Evolutionary conservation across 2,797 vertebrate genomes (phyloP).

Genomic region (Peromyscus attwateri): DNA sequence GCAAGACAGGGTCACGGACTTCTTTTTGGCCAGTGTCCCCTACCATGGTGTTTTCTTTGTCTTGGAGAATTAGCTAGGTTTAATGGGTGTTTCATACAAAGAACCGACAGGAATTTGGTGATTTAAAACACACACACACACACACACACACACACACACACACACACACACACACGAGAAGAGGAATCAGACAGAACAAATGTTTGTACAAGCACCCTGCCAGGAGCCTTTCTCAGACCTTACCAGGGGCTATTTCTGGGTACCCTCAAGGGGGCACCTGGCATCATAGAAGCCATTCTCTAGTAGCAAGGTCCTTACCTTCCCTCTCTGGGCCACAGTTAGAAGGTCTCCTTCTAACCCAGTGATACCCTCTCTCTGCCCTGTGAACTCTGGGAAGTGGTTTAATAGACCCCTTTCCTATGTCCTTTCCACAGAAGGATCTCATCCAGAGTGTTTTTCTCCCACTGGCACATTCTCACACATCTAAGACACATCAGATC

Average conservation of each 20-base stretch:
- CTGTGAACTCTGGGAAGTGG: not conserved
- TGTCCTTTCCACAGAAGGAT: not conserved
- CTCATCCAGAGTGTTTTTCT: not conserved
- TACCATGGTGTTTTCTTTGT: slow-evolving; percentile 79
- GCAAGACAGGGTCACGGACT: slow-evolving; percentile 76
- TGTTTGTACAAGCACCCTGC: not conserved
- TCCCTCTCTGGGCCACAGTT: not conserved
- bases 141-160: not conserved
- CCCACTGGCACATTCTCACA: not conserved
- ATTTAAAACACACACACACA: slow-evolving; percentile 29
- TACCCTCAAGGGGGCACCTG: not conserved
- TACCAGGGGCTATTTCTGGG: not conserved
- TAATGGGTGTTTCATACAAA: slow-evolving; percentile 78
- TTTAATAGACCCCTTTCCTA: not conserved
- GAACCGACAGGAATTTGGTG: slow-evolving; percentile 80
- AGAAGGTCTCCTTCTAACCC: not conserved
- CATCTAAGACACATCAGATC: not conserved
- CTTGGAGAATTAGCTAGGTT: slow-evolving; percentile 74
- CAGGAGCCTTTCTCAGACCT: not conserved
- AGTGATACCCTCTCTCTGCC: not conserved
- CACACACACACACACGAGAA: not conserved
- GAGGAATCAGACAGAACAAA: slow-evolving; percentile 1
- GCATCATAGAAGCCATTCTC: not conserved
- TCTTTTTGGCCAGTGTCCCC: slow-evolving; percentile 69
- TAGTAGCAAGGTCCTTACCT: not conserved